Conservation (phyloP, 23 tunicate genomes). For the Botrylloides violaceus region DNA sequence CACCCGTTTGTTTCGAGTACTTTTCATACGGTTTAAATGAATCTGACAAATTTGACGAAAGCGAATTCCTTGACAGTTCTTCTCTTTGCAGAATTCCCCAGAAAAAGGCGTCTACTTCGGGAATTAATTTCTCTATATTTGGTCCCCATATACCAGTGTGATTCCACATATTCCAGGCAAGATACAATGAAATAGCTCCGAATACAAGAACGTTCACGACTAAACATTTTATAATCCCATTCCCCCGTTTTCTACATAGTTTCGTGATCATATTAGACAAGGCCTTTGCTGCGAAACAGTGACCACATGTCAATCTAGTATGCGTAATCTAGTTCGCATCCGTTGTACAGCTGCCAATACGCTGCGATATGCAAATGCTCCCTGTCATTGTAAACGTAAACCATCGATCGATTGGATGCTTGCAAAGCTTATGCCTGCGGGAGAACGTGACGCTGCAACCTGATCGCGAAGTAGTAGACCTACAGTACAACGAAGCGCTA, state of each 20-base stretch:
- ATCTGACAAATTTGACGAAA: neutral
- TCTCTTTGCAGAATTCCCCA: conserved; percentile 35
- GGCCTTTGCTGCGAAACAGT: too few species aligned
- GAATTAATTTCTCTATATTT: conserved; percentile 23
- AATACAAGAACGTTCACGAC: neutral
- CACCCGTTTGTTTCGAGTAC: neutral
- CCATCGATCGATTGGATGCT: too few species aligned
- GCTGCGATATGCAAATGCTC: too few species aligned
- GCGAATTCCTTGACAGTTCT: neutral
- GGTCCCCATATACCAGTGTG: conserved; percentile 17
- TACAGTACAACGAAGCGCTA: too few species aligned
- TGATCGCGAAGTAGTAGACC: too few species aligned
- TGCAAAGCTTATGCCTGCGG: too few species aligned
- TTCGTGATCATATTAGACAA: neutral
- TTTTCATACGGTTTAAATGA: neutral
- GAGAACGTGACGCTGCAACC: too few species aligned
- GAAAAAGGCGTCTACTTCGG: conserved; percentile 33
- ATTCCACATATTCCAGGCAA: conserved; percentile 15
- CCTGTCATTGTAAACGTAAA: too few species aligned
- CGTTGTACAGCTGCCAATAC: too few species aligned
- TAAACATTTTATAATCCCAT: neutral
- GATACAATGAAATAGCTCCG: neutral
- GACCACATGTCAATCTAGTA: too few species aligned
- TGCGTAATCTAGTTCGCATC: too few species aligned
- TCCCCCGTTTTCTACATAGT: neutral